A percentile compares a stretch with the other conserved stretches of the same genome.
phyloP scores from a whole-genome alignment of 2,888 invertebrate species.

The Athalia rosae region DNA sequence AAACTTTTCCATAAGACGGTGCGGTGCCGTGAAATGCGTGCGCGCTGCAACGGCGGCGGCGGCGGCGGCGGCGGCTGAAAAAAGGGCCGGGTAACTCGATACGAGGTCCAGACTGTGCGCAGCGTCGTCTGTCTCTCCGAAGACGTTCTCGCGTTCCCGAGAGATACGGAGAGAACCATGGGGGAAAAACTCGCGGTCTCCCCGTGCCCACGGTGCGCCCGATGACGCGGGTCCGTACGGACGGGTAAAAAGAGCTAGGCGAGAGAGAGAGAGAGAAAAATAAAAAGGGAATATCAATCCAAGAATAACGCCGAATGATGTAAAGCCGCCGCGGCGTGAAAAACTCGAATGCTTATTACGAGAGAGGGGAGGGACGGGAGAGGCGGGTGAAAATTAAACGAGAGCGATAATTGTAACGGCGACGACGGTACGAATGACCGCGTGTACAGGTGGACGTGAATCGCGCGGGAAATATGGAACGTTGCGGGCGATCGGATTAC shows the following conservation, averaged over 20 bases:
- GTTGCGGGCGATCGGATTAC: too few relatives aligned
- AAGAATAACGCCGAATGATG: too few relatives aligned
- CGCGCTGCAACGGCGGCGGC: background rate
- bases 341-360: too few relatives aligned
- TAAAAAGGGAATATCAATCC: too few relatives aligned
- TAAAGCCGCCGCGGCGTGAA: too few relatives aligned
- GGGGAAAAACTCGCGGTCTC: background rate
- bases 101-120: constrained; percentile 1
- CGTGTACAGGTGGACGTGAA: too few relatives aligned
- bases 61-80: constrained; percentile 5
- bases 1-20: background rate
- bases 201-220: background rate
- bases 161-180: background rate
- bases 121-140: constrained; percentile 27
- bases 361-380: too few relatives aligned
- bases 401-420: too few relatives aligned
- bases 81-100: constrained; percentile 25
- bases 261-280: background rate
- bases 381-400: too few relatives aligned
- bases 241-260: background rate
- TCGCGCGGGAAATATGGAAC: too few relatives aligned
- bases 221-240: background rate
- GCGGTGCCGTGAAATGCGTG: background rate
- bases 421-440: too few relatives aligned
- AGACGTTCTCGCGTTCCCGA: constrained; percentile 16